Percentiles rank a stretch among this genome's conserved stretches.
Evolutionary conservation across 2,797 vertebrate species (phyloP).

Genomic region (Ptychobarbus kaznakovi): DNA sequence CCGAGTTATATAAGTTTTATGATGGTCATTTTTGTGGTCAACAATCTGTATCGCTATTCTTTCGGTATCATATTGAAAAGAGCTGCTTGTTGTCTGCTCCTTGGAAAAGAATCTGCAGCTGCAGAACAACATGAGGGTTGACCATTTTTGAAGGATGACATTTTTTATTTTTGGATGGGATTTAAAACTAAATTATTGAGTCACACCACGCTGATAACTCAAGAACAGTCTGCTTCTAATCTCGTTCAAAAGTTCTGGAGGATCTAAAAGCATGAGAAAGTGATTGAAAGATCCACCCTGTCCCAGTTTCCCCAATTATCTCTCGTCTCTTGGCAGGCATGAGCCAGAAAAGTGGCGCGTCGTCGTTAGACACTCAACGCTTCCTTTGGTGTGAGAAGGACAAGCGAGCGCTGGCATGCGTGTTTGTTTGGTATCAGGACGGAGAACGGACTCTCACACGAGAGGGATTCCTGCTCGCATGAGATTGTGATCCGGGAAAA

Average conservation of each 20-base stretch:
- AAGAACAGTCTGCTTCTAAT: slow-evolving; percentile 28
- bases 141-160: background rate
- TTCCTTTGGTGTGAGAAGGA: slow-evolving; percentile 8
- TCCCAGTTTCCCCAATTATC: slow-evolving; percentile 52
- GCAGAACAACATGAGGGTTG: background rate
- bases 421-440: background rate
- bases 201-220: slow-evolving; percentile 8
- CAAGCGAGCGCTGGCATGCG: background rate
- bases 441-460: background rate
- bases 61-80: background rate
- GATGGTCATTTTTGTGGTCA: background rate
- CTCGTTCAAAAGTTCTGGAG: slow-evolving; percentile 25
- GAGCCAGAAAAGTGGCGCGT: slow-evolving; percentile 24
- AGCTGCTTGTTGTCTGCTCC: background rate
- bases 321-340: slow-evolving; percentile 28
- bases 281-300: slow-evolving; percentile 42
- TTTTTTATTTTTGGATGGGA: slow-evolving; percentile 1
- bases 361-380: slow-evolving; percentile 4
- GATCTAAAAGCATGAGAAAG: slow-evolving; percentile 38
- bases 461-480: slow-evolving; percentile 3
- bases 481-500: slow-evolving; percentile 20
- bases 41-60: background rate
- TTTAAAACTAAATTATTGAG: slow-evolving; percentile 18
- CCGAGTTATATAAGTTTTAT: background rate
- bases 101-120: background rate